Evolutionary conservation across 2,797 vertebrate species (phyloP), one percentile per base, ranked within the genome.

Genomic region (Trematomus bernacchii): DNA sequence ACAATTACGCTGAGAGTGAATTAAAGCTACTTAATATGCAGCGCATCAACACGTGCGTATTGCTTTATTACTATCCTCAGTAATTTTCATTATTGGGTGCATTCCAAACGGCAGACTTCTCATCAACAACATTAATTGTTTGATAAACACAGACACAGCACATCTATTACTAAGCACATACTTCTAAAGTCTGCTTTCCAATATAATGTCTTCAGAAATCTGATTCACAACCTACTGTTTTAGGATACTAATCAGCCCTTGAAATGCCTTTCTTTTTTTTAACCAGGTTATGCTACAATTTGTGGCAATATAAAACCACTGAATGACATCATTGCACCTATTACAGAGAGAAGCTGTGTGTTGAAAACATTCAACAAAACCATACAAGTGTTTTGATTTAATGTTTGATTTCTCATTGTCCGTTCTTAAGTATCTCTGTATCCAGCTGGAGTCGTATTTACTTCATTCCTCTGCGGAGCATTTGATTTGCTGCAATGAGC

Each of bases 401-500:
- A 76, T 43, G 16, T 76, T 80, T 66, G 50, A 62, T 55, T 64
- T 60, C 47, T 68, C 6, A 48, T 23, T 30, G 53, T 82, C 71
- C 18, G 2, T 37, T 48, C 13, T 67, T 71, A 9, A 30, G 53
- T 76, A 43, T 13, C 10, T 37, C 66, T 50, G 57, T 37, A 43
- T 65, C 61, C 66, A 13, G 67, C 65, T 70, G 81, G 79, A 37
- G 53, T 21, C 3, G 16, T 43, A 33, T 82, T 92, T 95, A 99
- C 88, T 98, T 98, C 98, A 99, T 99, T 79, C 97, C 97, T 42
- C 98, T 96, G 80, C 98, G 95, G 90, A 99, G 96, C 94, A 99
- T 98, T 94, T 99, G 98, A 95, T 99, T 99, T 76, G 98, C 98
- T 3, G 98, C 98, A 11, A 99, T 99, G 82, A 99, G 96, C 97